These are phyloP conservation scores for Trematomus bernacchii DNA, from an alignment of 2,797 vertebrate genomes.

Conservation along the genomic window DNA sequence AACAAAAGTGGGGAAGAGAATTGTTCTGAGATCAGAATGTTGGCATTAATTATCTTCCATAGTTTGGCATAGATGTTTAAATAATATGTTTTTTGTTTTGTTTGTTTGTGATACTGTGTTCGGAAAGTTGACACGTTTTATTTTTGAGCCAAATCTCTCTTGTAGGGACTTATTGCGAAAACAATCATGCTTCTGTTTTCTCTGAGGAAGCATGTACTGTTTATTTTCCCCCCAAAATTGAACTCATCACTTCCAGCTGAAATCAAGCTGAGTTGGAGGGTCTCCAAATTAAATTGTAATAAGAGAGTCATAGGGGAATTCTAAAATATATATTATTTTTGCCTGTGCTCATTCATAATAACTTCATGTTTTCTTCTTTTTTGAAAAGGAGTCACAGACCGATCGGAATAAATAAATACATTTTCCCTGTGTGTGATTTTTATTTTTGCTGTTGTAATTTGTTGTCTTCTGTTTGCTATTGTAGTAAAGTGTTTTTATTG, in stretches of 20 bases:
- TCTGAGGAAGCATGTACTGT: conserved; percentile 14
- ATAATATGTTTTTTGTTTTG: background rate
- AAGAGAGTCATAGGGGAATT: conserved; percentile 23
- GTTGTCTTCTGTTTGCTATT: no score
- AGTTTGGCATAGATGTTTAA: background rate
- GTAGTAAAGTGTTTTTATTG: no score
- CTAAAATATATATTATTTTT: conserved; percentile 27
- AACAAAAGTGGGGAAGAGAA: no score
- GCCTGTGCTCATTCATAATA: background rate
- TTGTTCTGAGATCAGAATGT: no score
- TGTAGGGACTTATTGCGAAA: background rate
- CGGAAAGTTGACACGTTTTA: background rate
- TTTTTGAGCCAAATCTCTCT: background rate
- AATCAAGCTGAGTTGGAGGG: conserved; percentile 10
- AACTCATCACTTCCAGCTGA: conserved; percentile 33
- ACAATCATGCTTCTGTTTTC: conserved; percentile 3
- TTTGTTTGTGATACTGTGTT: background rate
- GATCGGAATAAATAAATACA: conserved; percentile 57
- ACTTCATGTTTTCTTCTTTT: no score
- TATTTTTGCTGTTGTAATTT: no score
- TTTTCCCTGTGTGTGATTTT: no score
- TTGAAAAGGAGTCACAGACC: conserved; percentile 29
- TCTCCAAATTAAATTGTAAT: conserved; percentile 40
- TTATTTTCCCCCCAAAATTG: conserved; percentile 32
- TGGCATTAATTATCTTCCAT: no score